These are phyloP conservation scores for Xiphorhynchus erythropygius DNA, from an alignment of 2,797 vertebrate species.

Conservation along the genomic window DNA sequence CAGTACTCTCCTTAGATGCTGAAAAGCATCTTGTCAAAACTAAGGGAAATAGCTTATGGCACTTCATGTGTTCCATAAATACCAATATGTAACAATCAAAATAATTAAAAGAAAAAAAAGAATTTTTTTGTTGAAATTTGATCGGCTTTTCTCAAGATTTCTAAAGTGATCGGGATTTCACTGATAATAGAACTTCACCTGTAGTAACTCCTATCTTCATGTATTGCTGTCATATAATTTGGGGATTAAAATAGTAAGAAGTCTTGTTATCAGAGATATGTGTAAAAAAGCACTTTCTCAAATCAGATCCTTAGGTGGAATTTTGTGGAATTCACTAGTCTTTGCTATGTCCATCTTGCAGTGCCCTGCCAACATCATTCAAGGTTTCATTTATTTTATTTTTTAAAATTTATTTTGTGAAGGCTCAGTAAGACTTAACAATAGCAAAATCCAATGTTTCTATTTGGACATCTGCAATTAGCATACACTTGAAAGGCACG, in stretches of 20 bases:
- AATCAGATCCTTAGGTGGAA: background rate
- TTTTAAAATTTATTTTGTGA: background rate
- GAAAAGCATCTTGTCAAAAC: background rate
- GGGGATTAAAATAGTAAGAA: background rate
- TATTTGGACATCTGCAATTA: background rate
- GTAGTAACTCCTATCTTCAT: background rate
- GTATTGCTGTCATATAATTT: background rate
- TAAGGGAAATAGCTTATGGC: background rate
- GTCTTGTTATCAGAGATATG: background rate
- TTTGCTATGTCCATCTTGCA: background rate
- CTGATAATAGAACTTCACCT: background rate
- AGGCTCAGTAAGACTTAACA: background rate
- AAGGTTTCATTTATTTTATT: background rate
- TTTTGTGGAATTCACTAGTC: background rate
- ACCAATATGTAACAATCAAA: background rate
- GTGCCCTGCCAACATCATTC: background rate
- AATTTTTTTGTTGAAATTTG: background rate
- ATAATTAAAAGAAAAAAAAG: background rate
- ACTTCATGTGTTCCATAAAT: background rate
- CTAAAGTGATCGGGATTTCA: background rate
- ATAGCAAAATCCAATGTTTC: background rate
- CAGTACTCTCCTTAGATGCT: background rate
- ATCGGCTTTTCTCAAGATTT: background rate
- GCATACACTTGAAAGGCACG: background rate
- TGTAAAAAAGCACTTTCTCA: background rate